Conservation (phyloP, 64 coral and sea anemone species). For the Hydrozoanthus tunicans region DNA sequence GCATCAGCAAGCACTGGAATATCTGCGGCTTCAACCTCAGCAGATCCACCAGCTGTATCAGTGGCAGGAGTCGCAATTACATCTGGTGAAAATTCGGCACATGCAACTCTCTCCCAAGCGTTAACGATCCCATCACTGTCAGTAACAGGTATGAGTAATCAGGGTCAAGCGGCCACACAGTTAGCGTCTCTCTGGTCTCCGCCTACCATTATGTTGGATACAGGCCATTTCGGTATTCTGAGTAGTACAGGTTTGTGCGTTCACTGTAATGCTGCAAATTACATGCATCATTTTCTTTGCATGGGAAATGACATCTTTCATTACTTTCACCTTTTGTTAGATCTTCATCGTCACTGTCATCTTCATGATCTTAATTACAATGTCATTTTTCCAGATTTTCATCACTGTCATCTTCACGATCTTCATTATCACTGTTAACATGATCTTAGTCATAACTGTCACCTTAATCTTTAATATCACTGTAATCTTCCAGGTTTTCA, state of each 20-base stretch:
- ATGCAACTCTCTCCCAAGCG: conserved; percentile 64
- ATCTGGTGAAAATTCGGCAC: conserved; percentile 48
- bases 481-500: no score
- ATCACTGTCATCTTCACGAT: background rate
- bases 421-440: background rate
- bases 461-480: background rate
- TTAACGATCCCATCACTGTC: conserved; percentile 48
- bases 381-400: background rate
- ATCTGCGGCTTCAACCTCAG: background rate
- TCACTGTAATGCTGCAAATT: conserved; percentile 20
- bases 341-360: background rate
- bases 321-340: background rate
- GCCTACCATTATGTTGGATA: conserved; percentile 36
- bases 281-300: conserved; percentile 9
- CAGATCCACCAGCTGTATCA: conserved; percentile 20
- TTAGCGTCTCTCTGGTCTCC: background rate
- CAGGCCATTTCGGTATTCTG: conserved; percentile 43
- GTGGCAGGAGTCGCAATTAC: conserved; percentile 47
- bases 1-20: conserved; percentile 17
- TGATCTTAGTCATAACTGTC: background rate
- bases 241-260: conserved; percentile 47
- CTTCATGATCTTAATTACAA: background rate
- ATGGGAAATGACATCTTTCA: background rate
- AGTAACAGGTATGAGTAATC: conserved; percentile 60
- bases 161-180: conserved; percentile 39